Evolutionary conservation across 2,113 vertebrate species (phyloP), one percentile per base, ranked within the genome.

Genomic region (Rafetus swinhoei): DNA sequence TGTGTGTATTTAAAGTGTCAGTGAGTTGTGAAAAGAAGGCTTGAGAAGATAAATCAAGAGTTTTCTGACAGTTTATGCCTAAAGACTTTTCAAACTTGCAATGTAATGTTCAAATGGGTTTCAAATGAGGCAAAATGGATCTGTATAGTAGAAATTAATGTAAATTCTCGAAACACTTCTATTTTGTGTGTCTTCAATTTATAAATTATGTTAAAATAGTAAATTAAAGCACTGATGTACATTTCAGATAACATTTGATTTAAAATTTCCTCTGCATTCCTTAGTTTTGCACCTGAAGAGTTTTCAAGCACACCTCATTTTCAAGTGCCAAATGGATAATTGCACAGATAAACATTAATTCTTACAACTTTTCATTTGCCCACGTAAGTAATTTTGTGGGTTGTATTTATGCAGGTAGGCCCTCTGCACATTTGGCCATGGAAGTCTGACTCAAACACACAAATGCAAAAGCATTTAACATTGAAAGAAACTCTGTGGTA

Each of bases 41-140:
- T 57, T 60, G 76, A 54, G 54, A 87, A 60, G 4, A 52, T 56
- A 55, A 84, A 12, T 12, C 2, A 6, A 2, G 39, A 32, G 39
- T 0, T 80, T 69, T 10, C 39, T 52, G 18, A 53, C 32, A 72
- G n/a, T 69, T n/a, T 72, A 72, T 22, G 18, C 8, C 0, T 0
- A 19, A 11, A 2, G 59, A 62, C 72, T 74, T 83, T 60, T 60
- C 55, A 54, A 18, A 7, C 56, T 72, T 83, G 19, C 27, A 35
- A 45, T 4, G 35, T 21, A 39, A 29, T 45, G 25, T 56, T 79
- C 82, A 72, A 29, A n/a, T 52, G 9, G 35, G 19, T 5, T 79
- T 87, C 45, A 22, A 60, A 50, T 4, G 79, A 76, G 35, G 29
- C 12, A 35, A 45, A 74, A n/a, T 8, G 35, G 19, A 69, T 29